These are phyloP conservation scores for Ophthalmotilapia sp. DNA, from an alignment of 2,113 vertebrate genomes.

Conservation along the genomic window DNA sequence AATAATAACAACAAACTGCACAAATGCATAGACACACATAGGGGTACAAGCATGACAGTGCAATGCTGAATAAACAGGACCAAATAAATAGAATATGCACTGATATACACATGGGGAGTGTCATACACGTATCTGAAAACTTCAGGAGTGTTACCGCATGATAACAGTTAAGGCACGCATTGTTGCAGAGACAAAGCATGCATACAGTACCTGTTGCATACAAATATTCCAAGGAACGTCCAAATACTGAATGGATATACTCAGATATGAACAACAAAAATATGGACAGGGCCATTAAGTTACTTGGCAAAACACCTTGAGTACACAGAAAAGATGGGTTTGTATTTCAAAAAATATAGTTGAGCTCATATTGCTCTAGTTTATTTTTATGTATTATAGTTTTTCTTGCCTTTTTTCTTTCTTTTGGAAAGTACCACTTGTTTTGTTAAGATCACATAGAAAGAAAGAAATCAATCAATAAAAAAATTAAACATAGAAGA, in stretches of 20 bases:
- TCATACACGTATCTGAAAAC: neutral
- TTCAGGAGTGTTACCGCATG: neutral
- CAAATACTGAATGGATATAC: neutral
- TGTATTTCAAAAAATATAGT: neutral
- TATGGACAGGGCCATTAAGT: neutral
- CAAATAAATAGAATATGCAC: neutral
- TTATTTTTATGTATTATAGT: neutral
- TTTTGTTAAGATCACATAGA: neutral
- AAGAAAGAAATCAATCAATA: fast-evolving
- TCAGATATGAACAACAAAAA: neutral
- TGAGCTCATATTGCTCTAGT: neutral
- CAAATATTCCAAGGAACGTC: neutral
- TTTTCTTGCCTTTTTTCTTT: neutral
- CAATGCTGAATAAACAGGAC: neutral
- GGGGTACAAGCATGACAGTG: neutral
- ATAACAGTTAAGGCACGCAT: neutral
- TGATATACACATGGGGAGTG: neutral
- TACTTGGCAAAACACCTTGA: neutral
- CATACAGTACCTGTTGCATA: neutral
- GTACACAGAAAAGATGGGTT: neutral
- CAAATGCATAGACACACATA: neutral
- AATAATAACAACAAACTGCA: neutral
- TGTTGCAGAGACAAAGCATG: neutral
- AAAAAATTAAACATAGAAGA: neutral
- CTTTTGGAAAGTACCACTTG: neutral